Percentiles rank a stretch among this genome's conserved stretches.
phyloP scores from a whole-genome alignment of 2,888 invertebrate genomes.

The Ceriagrion tenellum region DNA sequence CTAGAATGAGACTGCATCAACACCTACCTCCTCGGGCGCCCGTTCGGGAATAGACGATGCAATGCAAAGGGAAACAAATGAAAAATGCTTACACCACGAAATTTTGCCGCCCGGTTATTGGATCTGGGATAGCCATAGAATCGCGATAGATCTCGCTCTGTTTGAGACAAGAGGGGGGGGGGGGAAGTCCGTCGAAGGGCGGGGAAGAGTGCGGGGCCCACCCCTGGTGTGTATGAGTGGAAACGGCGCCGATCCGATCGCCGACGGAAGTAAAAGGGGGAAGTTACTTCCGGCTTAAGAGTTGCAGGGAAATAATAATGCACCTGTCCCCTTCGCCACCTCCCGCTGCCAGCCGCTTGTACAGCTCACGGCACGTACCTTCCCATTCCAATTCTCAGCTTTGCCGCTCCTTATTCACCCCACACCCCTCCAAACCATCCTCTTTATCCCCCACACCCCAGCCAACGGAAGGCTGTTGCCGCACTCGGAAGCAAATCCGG shows the following conservation, averaged over 20 bases:
- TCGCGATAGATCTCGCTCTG: not conserved
- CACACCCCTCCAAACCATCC: not conserved
- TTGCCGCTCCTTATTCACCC: not conserved
- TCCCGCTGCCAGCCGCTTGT: not conserved
- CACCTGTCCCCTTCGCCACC: constrained; percentile 14
- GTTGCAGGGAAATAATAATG: constrained; percentile 59
- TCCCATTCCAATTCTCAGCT: not conserved
- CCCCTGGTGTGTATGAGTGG: not conserved
- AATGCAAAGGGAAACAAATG: no score
- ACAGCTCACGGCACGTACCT: no score
- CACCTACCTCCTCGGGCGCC: no score
- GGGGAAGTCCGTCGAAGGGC: not conserved
- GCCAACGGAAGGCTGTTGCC: not conserved
- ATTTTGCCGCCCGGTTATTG: no score
- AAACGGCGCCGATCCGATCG: no score
- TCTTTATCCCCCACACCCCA: no score
- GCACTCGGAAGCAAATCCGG: not conserved
- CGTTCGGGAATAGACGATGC: no score
- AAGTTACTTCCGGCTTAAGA: constrained; percentile 52
- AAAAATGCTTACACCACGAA: no score
- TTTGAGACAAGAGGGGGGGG: not conserved
- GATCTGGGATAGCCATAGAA: not conserved
- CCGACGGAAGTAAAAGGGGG: constrained; percentile 42
- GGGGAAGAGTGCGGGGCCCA: not conserved
- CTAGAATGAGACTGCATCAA: no score